Base-by-base conservation (phyloP, 2,113 vertebrate species). In the Tragulus kanchil region DNA sequence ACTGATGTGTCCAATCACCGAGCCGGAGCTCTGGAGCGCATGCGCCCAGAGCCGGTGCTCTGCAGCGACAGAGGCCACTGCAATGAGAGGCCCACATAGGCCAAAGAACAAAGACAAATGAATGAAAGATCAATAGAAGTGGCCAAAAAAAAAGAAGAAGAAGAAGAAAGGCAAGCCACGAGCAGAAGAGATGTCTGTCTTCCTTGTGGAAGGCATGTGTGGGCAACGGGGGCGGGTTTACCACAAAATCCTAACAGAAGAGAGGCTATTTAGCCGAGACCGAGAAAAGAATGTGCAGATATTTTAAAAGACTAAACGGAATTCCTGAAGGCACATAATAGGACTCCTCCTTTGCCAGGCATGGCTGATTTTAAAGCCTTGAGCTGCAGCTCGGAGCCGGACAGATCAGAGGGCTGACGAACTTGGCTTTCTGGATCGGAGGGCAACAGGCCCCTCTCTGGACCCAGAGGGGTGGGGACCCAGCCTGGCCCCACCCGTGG, bases 171-270 rank as follows among this genome's bases (percentile, higher is more conserved):
- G 62, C 56, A 54, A 83, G 75, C 62, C 6, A 8, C 21, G 65
- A 67, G 67, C 78, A 16, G 7, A 54, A 69, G 69, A 14, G 50
- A n/a, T n/a, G 26, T 48, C 52, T 19, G 52, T 89, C 83, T 77
- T 36, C 65, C 79, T 69, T 52, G 92, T 1, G 61, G 78, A 77
- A 93, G 86, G 58, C 79, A 21, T 12, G 14, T 69, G 65, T 48
- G 31, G 58, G 85, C 90, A 52, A 48, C 1, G n/a, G 86, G 2
- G 62, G 54, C 0, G 8, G 25, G 84, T 90, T 77, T 73, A 61
- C 71, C 94, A 95, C 84, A 97, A 96, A 95, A 95, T 71, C 81
- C 64, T 62, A 75, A 89, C 36, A 78, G 79, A 79, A 95, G 56
- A 89, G 78, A 93, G 78, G 50, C 19, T 50, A 58, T 1, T 91